These are phyloP conservation scores for Bombus pyrosoma DNA, from an alignment of 1,140 invertebrate species.

Conservation along the genomic window DNA sequence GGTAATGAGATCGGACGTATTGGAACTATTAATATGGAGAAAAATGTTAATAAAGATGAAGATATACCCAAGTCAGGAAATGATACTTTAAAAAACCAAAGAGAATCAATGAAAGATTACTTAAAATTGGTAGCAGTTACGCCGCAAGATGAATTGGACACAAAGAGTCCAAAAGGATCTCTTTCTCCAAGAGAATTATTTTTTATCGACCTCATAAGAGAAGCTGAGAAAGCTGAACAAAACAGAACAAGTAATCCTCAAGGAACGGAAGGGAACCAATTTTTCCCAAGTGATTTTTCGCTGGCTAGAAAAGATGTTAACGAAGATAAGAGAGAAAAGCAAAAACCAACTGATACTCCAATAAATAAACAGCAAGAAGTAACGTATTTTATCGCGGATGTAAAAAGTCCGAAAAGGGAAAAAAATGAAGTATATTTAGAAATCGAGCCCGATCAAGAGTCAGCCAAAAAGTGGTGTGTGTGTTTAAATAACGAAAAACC, in stretches of 20 bases:
- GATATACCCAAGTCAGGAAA: background rate
- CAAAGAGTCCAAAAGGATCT: constrained; percentile 53
- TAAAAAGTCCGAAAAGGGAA: constrained; percentile 42
- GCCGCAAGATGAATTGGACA: constrained; percentile 15
- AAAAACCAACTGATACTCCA: background rate
- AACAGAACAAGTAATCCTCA: background rate
- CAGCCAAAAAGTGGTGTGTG: background rate
- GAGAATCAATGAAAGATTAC: constrained; percentile 62
- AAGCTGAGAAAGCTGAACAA: constrained; percentile 64
- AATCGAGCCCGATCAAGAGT: constrained; percentile 29
- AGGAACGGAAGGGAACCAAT: background rate
- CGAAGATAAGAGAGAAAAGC: background rate
- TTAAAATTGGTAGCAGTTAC: constrained; percentile 65
- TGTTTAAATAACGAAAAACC: constrained; percentile 33
- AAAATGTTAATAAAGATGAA: background rate
- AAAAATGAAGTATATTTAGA: constrained; percentile 64
- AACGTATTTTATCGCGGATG: constrained; percentile 64
- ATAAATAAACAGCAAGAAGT: background rate
- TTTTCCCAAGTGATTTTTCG: constrained; percentile 33
- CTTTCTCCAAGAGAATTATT: constrained; percentile 79
- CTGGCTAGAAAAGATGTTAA: background rate
- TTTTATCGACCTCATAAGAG: constrained; percentile 77
- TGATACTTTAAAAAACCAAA: constrained; percentile 3
- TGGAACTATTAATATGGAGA: constrained; percentile 31
- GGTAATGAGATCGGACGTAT: constrained; percentile 47